A percentile compares a stretch with the other conserved stretches of the same genome.
Evolutionary conservation across 2,888 invertebrate species (phyloP).

Genomic region (Mythimna albipuncta): DNA sequence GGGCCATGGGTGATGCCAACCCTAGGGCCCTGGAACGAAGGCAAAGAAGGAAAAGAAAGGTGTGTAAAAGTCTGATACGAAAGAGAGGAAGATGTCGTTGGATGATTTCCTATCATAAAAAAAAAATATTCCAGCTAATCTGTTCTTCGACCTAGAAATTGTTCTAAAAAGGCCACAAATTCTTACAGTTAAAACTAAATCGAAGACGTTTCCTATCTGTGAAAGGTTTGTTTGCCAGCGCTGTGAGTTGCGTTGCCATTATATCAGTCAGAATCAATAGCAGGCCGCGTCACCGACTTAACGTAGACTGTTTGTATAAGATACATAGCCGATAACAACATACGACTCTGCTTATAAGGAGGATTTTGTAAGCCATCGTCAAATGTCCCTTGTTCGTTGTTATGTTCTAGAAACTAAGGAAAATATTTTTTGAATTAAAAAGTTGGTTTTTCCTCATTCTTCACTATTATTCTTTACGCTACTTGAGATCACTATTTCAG

Average conservation of each 20-base stretch:
- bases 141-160: no score
- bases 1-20: no score
- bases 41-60: no score
- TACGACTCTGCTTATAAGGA: conserved; percentile 62
- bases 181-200: conserved; percentile 13
- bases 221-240: conserved; percentile 58
- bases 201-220: conserved; percentile 42
- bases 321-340: conserved; percentile 77
- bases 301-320: conserved; percentile 78
- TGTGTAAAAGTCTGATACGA: no score
- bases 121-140: neutral
- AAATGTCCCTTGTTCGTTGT: conserved; percentile 22
- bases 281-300: conserved; percentile 64
- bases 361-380: conserved; percentile 52
- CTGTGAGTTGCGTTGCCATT: conserved; percentile 64
- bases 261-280: conserved; percentile 86
- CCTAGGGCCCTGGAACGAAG: no score
- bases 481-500: no score
- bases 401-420: conserved; percentile 19
- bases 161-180: neutral
- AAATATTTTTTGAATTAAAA: neutral
- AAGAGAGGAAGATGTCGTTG: no score
- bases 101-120: no score
- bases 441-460: neutral
- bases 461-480: no score